Base-by-base conservation (phyloP, 2,888 invertebrate genomes). In the Phorcus lineatus region DNA sequence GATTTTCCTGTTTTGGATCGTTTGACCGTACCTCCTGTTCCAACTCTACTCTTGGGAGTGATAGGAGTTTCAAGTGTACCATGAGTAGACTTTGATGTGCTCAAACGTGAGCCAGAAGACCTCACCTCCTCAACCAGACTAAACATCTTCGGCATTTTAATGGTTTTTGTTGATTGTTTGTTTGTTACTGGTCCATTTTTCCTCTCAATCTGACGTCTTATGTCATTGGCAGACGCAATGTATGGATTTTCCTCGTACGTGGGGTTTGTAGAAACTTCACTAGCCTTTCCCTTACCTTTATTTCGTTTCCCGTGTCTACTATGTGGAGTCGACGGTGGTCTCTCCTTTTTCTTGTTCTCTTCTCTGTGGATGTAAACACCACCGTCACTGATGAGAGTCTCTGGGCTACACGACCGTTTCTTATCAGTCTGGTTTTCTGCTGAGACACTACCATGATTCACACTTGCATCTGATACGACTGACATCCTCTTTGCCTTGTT, bases 141-240 rank as follows among this genome's bases (percentile, higher is more conserved):
- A 24, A 57, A 57, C 57, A 57, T 57, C 13, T 57, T 57, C 57
- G 57, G 57, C 19, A 57, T 57, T 24, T 19, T 57, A 7, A 24
- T 57, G 19, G 11, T n/a, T 6, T 4, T 22, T 7, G 19, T 7
- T 4, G 57, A 19, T 24, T 24, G 57, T 19, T 57, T 57, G 2
- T 57, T 57, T 4, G 57, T 55, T 6, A 19, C 55, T 6, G 17
- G 11, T 9, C 36, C 40, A 2, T 1, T 9, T 70, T 36, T 40
- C 70, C 11, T 70, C 1, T 70, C 19, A 16, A 70, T 70, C 36
- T 40, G 17, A 11, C 40, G 28, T 70, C 70, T 70, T 19, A 70
- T 70, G 28, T 70, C 70, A 70, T 70, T 70, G 7, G 70, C 70
- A 40, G 70, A n/a, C 2, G 70, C 70, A n/a, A 70, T 70, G 36